A percentile compares a stretch with the other conserved stretches of the same genome.
Evolutionary conservation across 2,797 vertebrate species (phyloP).

Genomic region (Lerista edwardsae): DNA sequence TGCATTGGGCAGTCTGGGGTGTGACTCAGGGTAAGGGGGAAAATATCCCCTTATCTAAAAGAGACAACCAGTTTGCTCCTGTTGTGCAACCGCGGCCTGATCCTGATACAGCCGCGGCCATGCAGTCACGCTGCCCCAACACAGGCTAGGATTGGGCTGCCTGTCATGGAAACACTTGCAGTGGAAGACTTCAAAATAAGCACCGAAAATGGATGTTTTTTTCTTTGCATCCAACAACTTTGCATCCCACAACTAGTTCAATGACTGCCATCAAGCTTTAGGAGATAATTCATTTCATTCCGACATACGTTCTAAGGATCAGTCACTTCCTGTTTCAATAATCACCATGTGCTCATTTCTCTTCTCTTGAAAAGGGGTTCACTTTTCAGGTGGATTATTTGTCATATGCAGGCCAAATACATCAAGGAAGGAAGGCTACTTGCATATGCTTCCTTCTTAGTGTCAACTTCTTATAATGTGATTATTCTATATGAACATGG

Average conservation of each 20-base stretch:
- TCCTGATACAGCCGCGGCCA: too few species aligned
- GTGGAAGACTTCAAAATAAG: conserved; percentile 1
- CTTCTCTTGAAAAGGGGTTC: background rate
- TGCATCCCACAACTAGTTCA: too few species aligned
- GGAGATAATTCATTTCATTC: background rate
- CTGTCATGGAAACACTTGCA: background rate
- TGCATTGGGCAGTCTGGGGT: too few species aligned
- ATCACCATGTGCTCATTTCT: background rate
- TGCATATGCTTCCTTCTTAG: background rate
- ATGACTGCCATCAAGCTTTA: background rate
- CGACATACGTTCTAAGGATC: background rate
- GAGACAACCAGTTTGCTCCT: too few species aligned
- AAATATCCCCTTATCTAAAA: too few species aligned
- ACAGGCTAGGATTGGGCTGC: too few species aligned
- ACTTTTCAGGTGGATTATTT: background rate
- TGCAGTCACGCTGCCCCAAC: too few species aligned
- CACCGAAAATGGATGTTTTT: background rate
- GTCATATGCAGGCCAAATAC: background rate
- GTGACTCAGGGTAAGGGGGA: too few species aligned
- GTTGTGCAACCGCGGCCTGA: too few species aligned
- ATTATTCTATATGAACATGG: background rate
- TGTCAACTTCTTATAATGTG: background rate
- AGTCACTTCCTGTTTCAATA: conserved; percentile 4
- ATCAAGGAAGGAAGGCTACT: background rate
- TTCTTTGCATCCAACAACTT: fast-evolving